Evolutionary conservation across 2,888 invertebrate genomes (phyloP).

Genomic region (Epirrhoe tristata): DNA sequence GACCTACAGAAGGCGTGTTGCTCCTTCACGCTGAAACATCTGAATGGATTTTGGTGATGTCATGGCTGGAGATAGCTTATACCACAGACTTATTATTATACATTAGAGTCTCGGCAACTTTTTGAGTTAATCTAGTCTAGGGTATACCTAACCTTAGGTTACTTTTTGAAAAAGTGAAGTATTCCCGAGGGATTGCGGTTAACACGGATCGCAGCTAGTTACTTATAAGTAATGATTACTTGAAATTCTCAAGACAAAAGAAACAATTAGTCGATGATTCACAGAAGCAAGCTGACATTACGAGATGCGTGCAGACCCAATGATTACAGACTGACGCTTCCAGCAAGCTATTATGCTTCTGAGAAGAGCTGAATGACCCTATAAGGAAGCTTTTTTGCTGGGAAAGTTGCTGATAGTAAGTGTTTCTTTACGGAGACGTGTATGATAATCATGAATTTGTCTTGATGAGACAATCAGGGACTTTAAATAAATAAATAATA

Average conservation of each 20-base stretch:
- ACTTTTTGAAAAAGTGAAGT: too few relatives aligned
- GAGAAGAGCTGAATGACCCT: constrained; percentile 27
- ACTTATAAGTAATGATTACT: not conserved
- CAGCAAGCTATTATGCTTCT: constrained; percentile 28
- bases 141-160: too few relatives aligned
- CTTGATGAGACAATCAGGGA: too few relatives aligned
- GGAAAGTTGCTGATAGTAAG: constrained; percentile 2
- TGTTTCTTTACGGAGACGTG: not conserved
- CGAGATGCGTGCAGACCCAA: constrained; percentile 21
- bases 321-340: constrained; percentile 27
- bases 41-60: too few relatives aligned
- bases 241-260: constrained; percentile 12
- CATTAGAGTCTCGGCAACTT: too few relatives aligned
- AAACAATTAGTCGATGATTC: constrained; percentile 4
- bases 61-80: too few relatives aligned
- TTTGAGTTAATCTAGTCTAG: too few relatives aligned
- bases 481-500: too few relatives aligned
- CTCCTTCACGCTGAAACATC: too few relatives aligned
- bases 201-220: not conserved
- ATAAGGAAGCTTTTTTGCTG: constrained; percentile 24
- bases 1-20: too few relatives aligned
- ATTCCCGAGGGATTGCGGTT: not conserved
- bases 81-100: too few relatives aligned
- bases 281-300: constrained; percentile 18
- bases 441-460: not conserved